phyloP scores from a whole-genome alignment of 2,888 invertebrate species.

The Eupithecia centaureata region DNA sequence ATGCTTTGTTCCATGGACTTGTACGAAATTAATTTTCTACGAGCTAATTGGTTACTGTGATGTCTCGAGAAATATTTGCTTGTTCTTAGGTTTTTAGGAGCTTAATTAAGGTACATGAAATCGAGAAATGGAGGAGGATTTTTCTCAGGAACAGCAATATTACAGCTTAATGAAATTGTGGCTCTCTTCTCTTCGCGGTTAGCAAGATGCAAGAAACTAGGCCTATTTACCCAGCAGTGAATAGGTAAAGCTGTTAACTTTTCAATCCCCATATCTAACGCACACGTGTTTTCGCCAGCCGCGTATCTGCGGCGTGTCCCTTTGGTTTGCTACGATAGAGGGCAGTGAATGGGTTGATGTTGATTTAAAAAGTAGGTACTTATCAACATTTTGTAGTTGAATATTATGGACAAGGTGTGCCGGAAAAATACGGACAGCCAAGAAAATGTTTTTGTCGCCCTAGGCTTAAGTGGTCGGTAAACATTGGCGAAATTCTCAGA shows the following conservation, averaged over 20 bases:
- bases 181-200: background rate
- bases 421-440: slow-evolving; percentile 12
- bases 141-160: background rate
- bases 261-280: background rate
- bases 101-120: background rate
- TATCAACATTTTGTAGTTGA: background rate
- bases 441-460: slow-evolving; percentile 29
- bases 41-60: background rate
- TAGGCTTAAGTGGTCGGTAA: slow-evolving; percentile 37
- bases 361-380: background rate
- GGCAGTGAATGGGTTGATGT: background rate
- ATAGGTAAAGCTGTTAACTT: background rate
- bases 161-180: background rate
- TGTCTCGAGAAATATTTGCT: background rate
- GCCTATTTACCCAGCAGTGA: background rate
- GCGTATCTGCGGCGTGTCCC: background rate
- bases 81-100: background rate
- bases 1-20: background rate
- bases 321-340: background rate
- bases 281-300: background rate
- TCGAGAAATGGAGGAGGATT: background rate
- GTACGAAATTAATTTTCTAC: background rate
- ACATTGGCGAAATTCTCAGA: slow-evolving; percentile 39
- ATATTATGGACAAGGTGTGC: background rate
- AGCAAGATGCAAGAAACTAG: background rate